Base-by-base conservation (phyloP, 2,797 vertebrate genomes). In the Neosilurus mollespiculum region DNA sequence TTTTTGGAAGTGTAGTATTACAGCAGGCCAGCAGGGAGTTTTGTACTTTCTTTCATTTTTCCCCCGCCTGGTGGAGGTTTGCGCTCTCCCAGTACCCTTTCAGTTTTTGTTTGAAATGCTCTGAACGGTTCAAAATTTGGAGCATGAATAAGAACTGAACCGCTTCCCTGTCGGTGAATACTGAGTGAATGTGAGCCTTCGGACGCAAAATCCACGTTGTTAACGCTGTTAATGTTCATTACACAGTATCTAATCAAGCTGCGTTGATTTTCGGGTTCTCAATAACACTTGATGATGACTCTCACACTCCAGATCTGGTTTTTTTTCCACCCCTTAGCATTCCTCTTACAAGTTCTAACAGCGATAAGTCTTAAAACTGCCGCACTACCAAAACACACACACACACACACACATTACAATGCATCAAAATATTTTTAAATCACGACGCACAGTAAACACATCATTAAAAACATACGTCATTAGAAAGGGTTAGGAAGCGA, bases 311-410 rank as follows among this genome's bases (percentile, higher is more conserved):
- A 30, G 9, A 56, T 16, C 3, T 30, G 30, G 1, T 18, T 15
- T 16, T 56, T 53, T 54, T 53, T 51, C 7, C 65, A 30, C 20
- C 34, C 66, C 2, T 12, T 26, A 76, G 9, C 56, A 77, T 77
- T 77, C 54, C 73, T n/a, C 30, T 15, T 43, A 77, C 73, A 77
- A 77, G 73, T 77, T 61, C 22, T 2, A 8, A 75, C 70, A 72
- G 70, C 6, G 7, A 49, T 73, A 18, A 18, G 37, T 22, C 11
- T n/a, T n/a, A 3, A 37, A 22, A 22, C 72, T 14, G 26, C 54
- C 72, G 14, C 9, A 20, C 73, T 8, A 43, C 56, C 20, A 30
- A 30, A 30, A 30, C 30, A 30, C 30, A 30, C 30, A 30, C 30
- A 18, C 10, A 72, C 16, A 16, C 34, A 16, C 64, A 62, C 11